phyloP scores from a whole-genome alignment of 2,888 invertebrate species.

The Hesperia comma region DNA sequence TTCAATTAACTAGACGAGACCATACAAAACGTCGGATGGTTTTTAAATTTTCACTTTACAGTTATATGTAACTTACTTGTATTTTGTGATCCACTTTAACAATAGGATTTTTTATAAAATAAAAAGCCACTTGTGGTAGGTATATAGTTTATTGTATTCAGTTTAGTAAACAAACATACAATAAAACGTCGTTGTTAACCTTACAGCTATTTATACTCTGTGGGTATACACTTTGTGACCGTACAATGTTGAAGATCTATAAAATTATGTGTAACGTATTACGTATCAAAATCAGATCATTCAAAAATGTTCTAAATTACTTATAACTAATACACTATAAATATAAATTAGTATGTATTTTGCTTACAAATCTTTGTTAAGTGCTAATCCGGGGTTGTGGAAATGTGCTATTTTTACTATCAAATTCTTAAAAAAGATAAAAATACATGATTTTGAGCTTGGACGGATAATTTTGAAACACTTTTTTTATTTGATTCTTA shows the following conservation, averaged over 20 bases:
- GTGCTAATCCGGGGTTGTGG: conserved; percentile 8
- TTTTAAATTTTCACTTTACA: too few relatives aligned
- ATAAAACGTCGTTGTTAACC: conserved; percentile 71
- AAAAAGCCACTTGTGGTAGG: conserved; percentile 52
- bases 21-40: too few relatives aligned
- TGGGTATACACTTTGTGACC: conserved; percentile 60
- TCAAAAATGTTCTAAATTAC: conserved; percentile 49
- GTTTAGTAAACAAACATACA: conserved; percentile 75
- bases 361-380: background rate
- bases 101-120: background rate
- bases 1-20: too few relatives aligned
- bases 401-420: background rate
- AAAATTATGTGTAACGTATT: conserved; percentile 40
- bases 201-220: conserved; percentile 49
- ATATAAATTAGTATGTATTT: conserved; percentile 14
- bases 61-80: too few relatives aligned
- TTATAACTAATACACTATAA: conserved; percentile 17
- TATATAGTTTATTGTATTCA: conserved; percentile 72
- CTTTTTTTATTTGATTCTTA: conserved; percentile 24
- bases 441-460: conserved; percentile 42
- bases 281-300: conserved; percentile 69
- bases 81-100: too few relatives aligned
- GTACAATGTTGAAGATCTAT: conserved; percentile 52
- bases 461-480: conserved; percentile 43
- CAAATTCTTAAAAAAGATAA: conserved; percentile 42